Base-by-base conservation (phyloP, 2,797 vertebrate species). In the Anguilla megastoma region DNA sequence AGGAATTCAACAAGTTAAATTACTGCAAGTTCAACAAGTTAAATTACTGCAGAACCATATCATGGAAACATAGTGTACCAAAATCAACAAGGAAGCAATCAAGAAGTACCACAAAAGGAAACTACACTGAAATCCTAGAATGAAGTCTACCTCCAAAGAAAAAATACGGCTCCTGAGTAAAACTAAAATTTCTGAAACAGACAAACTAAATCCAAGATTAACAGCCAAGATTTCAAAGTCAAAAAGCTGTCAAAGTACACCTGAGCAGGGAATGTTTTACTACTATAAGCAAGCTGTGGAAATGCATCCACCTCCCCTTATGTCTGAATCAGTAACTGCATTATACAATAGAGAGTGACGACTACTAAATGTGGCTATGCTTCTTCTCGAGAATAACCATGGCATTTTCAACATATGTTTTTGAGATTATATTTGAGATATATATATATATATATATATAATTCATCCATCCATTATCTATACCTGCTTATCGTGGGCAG, bases 141-240 rank as follows among this genome's bases (percentile, higher is more conserved):
- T 86, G 84, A 86, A 30, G 83, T 50, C 18, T 69, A 80, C 71
- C 89, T 76, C 86, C 88, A 71, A 79, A 87, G 63, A 87, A 41
- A 58, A 54, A 92, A 92, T 91, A 94, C 86, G 83, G 91, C 92
- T 92, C 92, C 89, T 88, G 92, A 90, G 92, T 90, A 91, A 92
- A 94, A 95, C 90, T 91, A 92, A 94, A 95, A 93, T 93, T 95
- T 95, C 94, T 93, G 93, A 95, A 96, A 95, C 94, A 95, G 92
- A 96, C 95, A 95, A 96, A 95, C 94, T 95, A 94, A 95, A 95
- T 96, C 94, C 93, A 95, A 93, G 93, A 95, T 94, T 95, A 96
- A 95, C 95, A 94, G 94, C 93, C 93, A 88, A 92, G 95, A 94
- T 95, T 96, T 95, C 94, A 92, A 90, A 93, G 94, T 95, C 92